Evolutionary conservation across 2,113 vertebrate genomes (phyloP), one percentile per base, ranked within the genome.

Genomic region (Microcebus tavaratra): DNA sequence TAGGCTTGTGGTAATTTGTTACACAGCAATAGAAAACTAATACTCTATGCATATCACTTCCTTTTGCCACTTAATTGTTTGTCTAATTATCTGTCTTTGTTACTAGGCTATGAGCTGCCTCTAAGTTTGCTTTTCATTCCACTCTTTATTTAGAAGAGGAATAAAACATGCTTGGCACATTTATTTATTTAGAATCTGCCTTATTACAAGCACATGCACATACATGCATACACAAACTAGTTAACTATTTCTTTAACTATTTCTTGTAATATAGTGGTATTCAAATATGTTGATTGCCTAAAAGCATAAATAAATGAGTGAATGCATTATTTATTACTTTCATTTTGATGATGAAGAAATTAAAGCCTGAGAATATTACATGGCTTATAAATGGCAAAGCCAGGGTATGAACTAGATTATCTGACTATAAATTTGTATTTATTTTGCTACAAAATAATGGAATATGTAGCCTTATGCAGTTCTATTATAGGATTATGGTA

Each of bases 321-420:
- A 86, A 65, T 93, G 31, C 75, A 6, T 57, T 76, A 94, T 92
- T 88, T 95, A 70, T 85, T 48, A n/a, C 1, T 89, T 78, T 6
- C 18, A 61, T 73, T 90, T 94, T 86, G 90, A 57, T 92, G 10
- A 91, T 86, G n/a, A 73, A 29, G 21, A 81, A 85, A 67, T 27
- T 78, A 31, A 88, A 88, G n/a, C 4, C 25, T 65, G n/a, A 82
- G 10, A 76, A 67, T 55, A 55, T n/a, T 82, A 42, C n/a, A 55
- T 68, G 53, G 1, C 3, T 81, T 95, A 9, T 59, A 67, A 88
- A 72, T 12, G 31, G 34, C 36, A 93, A 92, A 91, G 0, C 29
- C 50, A 92, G 29, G 27, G 65, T 91, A 78, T 48, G 25, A 94
- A 85, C 36, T 78, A 90, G 39, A 87, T n/a, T 23, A 76, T 13